Evolutionary conservation across 1,140 invertebrate genomes (phyloP).

Genomic region (Argopecten irradians): DNA sequence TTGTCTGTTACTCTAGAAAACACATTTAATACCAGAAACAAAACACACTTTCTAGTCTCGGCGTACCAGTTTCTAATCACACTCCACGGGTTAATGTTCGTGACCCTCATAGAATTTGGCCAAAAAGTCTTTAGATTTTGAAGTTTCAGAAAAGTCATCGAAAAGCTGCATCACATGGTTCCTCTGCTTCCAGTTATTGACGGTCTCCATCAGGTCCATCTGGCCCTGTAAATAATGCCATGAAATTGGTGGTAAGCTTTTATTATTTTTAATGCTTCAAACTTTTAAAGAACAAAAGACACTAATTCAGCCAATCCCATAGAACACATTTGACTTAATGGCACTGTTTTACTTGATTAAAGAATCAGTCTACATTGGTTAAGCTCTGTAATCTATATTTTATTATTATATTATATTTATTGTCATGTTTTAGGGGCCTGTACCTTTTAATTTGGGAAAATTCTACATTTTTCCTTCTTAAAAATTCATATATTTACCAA

Average conservation of each 20-base stretch:
- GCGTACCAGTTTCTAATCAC: neutral
- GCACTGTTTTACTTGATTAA: no score
- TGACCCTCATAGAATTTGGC: slow-evolving; percentile 86
- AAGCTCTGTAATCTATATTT: no score
- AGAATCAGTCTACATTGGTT: no score
- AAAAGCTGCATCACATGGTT: slow-evolving; percentile 91
- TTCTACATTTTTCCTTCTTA: no score
- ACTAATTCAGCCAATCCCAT: neutral
- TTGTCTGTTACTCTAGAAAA: neutral
- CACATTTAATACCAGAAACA: neutral
- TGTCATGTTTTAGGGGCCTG: no score
- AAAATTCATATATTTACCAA: no score
- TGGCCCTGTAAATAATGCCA: slow-evolving; percentile 84
- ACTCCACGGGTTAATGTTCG: slow-evolving; percentile 40
- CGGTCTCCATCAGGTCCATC: slow-evolving; percentile 94
- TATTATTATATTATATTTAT: no score
- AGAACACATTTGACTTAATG: no score
- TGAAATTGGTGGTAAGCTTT: no score
- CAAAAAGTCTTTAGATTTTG: slow-evolving; percentile 93
- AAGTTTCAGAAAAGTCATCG: slow-evolving; percentile 86
- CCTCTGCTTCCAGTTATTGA: slow-evolving; percentile 91
- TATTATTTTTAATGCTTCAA: no score
- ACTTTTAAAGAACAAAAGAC: neutral
- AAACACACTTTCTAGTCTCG: neutral
- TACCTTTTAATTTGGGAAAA: no score